These are phyloP conservation scores for Myathropa florea DNA, from an alignment of 2,888 invertebrate species.

Conservation along the genomic window DNA sequence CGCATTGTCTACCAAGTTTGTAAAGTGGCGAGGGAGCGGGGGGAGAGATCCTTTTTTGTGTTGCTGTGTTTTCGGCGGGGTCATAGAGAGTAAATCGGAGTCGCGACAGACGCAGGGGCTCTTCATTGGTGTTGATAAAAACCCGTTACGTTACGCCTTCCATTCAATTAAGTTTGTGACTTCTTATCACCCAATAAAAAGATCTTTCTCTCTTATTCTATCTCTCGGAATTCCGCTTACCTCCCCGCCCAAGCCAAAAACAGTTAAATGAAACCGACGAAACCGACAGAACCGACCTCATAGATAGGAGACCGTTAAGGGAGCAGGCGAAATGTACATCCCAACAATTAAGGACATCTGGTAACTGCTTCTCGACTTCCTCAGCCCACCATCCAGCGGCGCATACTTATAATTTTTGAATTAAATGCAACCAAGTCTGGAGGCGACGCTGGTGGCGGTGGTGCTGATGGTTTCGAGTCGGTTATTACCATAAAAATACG, in stretches of 20 bases:
- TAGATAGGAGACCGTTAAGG: neutral
- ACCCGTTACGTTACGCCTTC: conserved; percentile 32
- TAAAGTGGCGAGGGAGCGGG: neutral
- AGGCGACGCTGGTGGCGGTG: neutral
- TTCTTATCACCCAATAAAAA: conserved; percentile 51
- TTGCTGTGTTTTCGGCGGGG: neutral
- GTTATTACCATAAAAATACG: conserved; percentile 33
- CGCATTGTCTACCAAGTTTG: conserved; percentile 29
- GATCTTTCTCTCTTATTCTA: neutral
- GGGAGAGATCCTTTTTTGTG: neutral
- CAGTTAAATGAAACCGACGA: neutral
- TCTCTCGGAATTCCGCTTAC: neutral
- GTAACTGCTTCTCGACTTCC: conserved; percentile 10
- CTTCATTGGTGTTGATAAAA: conserved; percentile 18
- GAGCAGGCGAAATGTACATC: conserved; percentile 32
- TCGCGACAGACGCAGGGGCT: neutral
- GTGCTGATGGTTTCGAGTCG: neutral
- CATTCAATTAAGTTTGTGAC: conserved; percentile 52
- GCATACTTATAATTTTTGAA: conserved; percentile 47
- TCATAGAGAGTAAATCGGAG: neutral
- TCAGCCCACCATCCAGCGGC: neutral
- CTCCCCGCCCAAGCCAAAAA: neutral
- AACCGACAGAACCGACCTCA: neutral
- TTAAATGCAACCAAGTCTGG: conserved; percentile 44
- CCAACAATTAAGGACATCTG: conserved; percentile 60